Evolutionary conservation across 2,113 vertebrate species (phyloP).

Genomic region (Protobothrops mucrosquamatus): DNA sequence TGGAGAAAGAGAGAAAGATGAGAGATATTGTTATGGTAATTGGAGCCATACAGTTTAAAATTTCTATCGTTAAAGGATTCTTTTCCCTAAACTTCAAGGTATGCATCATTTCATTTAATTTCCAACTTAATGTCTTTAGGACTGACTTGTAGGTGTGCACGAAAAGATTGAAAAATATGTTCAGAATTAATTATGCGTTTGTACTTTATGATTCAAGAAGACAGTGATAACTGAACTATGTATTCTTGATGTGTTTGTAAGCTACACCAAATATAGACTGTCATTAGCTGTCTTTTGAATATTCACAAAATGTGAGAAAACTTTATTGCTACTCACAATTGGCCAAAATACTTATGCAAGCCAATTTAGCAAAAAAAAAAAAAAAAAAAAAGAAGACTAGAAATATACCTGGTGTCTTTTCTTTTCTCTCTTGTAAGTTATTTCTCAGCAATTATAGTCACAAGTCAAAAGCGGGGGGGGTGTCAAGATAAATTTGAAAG

Average conservation of each 20-base stretch:
- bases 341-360: background rate
- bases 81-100: background rate
- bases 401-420: rapidly evolving
- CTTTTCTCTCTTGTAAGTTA: background rate
- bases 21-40: background rate
- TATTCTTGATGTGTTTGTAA: conserved; percentile 32
- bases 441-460: background rate
- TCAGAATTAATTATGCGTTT: conserved; percentile 67
- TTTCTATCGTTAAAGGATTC: background rate
- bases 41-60: background rate
- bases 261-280: conserved; percentile 18
- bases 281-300: conserved; percentile 30
- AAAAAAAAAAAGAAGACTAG: background rate
- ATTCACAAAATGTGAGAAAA: background rate
- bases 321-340: conserved; percentile 5
- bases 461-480: background rate
- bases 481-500: background rate
- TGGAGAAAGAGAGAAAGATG: background rate
- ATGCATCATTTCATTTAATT: conserved; percentile 16
- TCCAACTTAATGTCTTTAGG: background rate
- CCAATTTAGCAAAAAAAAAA: background rate
- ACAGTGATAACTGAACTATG: conserved; percentile 43
- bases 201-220: conserved; percentile 61
- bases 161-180: conserved; percentile 58
- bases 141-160: conserved; percentile 22